Evolutionary conservation across 2,797 vertebrate genomes (phyloP).

Genomic region (Myripristis murdjan): DNA sequence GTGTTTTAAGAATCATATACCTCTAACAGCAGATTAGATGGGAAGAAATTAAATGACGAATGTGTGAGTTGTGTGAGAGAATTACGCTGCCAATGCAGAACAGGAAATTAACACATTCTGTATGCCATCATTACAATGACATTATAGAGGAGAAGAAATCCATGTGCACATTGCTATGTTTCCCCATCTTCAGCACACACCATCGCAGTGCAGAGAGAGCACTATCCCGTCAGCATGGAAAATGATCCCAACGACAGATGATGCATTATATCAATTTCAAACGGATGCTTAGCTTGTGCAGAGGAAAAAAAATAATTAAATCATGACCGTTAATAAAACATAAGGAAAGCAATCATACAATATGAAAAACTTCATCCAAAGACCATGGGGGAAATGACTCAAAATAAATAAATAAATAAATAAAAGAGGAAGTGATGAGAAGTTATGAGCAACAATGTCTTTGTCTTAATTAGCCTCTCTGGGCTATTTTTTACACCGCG

Average conservation of each 20-base stretch:
- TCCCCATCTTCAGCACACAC: constrained; percentile 31
- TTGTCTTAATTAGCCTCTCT: constrained; percentile 78
- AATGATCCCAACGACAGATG: constrained; percentile 57
- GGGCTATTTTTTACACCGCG: constrained; percentile 36
- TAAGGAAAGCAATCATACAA: constrained; percentile 52
- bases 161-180: constrained; percentile 13
- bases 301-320: constrained; percentile 63
- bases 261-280: constrained; percentile 75
- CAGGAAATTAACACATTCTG: constrained; percentile 21
- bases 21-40: constrained; percentile 41
- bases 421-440: constrained; percentile 23
- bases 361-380: constrained; percentile 61
- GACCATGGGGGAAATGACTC: constrained; percentile 47
- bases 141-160: background rate
- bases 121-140: background rate
- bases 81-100: constrained; percentile 6
- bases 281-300: constrained; percentile 40
- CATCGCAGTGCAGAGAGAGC: constrained; percentile 19
- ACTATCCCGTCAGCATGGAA: constrained; percentile 24
- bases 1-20: constrained; percentile 12
- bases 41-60: constrained; percentile 44
- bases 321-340: constrained; percentile 80
- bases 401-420: no score
- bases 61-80: constrained; percentile 24
- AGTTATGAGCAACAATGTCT: constrained; percentile 54